Conservation (phyloP, 2,888 invertebrate genomes). For the Apodemia zela region DNA sequence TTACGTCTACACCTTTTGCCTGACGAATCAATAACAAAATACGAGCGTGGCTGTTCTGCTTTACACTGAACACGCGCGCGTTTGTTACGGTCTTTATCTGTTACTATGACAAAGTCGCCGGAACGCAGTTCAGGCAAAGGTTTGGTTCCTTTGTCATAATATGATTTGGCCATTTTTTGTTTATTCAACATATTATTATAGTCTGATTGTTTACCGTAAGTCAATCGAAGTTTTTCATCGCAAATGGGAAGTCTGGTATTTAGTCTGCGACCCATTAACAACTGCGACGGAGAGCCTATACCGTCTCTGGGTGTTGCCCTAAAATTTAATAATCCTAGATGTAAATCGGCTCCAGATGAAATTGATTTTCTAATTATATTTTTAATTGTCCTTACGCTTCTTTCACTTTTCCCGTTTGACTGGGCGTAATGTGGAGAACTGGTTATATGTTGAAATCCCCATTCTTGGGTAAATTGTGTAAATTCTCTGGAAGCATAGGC, state of each 20-base stretch:
- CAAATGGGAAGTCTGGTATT: conserved; percentile 4
- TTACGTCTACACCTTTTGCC: not conserved
- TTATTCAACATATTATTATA: not conserved
- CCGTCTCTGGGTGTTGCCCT: not conserved
- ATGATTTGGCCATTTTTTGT: not conserved
- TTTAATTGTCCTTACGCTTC: not conserved
- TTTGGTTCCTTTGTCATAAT: not conserved
- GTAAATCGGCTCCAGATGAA: not conserved
- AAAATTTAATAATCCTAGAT: not conserved
- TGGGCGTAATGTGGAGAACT: conserved; percentile 25
- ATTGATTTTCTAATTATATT: not conserved
- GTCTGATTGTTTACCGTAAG: not conserved
- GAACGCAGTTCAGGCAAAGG: not conserved
- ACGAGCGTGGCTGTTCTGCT: not conserved
- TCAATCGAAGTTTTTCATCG: not conserved
- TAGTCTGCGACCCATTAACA: not conserved
- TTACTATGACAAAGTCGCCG: not conserved
- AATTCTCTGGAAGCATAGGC: conserved; percentile 29
- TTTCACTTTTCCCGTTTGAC: not conserved
- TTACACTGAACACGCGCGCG: not conserved
- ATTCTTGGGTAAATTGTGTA: conserved; percentile 23
- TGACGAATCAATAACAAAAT: not conserved
- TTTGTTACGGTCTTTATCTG: not conserved
- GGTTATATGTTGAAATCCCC: conserved; percentile 26
- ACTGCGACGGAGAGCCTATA: conserved; percentile 1